Base-by-base conservation (phyloP, 1,140 invertebrate genomes). In the Nasonia vitripennis region DNA sequence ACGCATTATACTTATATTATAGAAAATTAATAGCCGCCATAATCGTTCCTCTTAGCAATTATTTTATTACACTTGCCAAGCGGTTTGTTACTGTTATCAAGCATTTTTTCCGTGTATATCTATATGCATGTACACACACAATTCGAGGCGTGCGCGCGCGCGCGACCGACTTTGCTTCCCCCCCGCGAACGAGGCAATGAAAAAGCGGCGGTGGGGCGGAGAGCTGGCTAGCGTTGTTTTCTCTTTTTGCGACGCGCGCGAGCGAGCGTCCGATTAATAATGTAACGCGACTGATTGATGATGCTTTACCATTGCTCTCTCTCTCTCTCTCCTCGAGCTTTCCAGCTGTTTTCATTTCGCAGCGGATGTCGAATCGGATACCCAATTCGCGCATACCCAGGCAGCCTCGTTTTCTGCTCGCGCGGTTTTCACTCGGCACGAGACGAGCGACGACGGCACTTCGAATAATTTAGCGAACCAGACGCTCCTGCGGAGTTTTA, bases 261-360 rank as follows among this genome's bases (percentile, higher is more conserved):
- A 62, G 27, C 34, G 27, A 11, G 27, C 70, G 2, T 12, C 27
- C 74, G 75, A 83, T 78, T 83, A 83, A 82, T 82, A 82, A 77
- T 77, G 73, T 62, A 62, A 62, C 17, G 17, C n/a, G n/a, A n/a
- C n/a, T n/a, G n/a, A n/a, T n/a, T n/a, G n/a, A n/a, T n/a, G 48
- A 51, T 51, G 48, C 2, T 51, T 51, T 51, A 45, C 9, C 11
- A 17, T 70, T 55, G 34, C 55, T 68, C 14, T n/a, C 55, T 67
- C 14, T 70, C n/a, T 41, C 37, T 14, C 34, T 80, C 67, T 68
- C 34, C 67, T 23, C 31, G 14, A 55, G n/a, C 34, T 48, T 62
- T 62, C 6, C 31, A n/a, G 17, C 67, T 48, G 31, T 34, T n/a
- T 34, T 27, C 11, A 17, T 34, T 81, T 62, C 1, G n/a, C 67